Evolutionary conservation across 2,797 vertebrate species (phyloP).

Genomic region (Toxotes lorentzi): DNA sequence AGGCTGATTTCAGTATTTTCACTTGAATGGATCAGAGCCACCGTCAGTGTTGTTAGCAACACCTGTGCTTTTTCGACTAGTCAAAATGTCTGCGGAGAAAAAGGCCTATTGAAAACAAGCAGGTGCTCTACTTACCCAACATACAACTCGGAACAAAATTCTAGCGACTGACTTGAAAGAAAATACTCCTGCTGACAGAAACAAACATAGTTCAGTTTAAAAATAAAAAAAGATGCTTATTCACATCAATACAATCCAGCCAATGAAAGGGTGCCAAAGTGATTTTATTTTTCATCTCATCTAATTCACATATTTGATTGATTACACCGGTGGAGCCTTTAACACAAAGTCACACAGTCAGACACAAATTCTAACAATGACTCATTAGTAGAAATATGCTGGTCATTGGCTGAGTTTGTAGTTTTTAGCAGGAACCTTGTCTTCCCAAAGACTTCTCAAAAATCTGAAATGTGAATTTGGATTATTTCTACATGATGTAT

Average conservation of each 20-base stretch:
- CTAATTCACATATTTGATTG: too few relatives aligned
- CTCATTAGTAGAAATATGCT: too few relatives aligned
- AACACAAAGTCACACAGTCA: background rate
- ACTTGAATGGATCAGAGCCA: background rate
- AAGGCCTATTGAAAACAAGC: background rate
- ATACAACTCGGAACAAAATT: background rate
- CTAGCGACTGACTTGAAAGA: background rate
- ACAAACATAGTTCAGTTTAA: background rate
- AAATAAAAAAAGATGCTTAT: background rate
- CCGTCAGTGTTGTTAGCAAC: background rate
- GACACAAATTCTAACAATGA: too few relatives aligned
- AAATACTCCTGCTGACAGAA: background rate
- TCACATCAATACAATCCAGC: background rate
- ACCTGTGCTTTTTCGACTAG: background rate
- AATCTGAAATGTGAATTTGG: background rate
- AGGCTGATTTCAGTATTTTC: background rate
- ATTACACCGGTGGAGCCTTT: too few relatives aligned
- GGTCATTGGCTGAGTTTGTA: too few relatives aligned
- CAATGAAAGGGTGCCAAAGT: too few relatives aligned
- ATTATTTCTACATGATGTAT: background rate
- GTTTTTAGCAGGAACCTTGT: too few relatives aligned
- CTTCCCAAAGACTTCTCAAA: background rate
- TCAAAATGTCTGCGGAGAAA: background rate
- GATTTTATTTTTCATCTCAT: too few relatives aligned
- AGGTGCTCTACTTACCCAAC: background rate